Evolutionary conservation across 2,888 invertebrate species (phyloP).

Genomic region (Rosalia funebris): DNA sequence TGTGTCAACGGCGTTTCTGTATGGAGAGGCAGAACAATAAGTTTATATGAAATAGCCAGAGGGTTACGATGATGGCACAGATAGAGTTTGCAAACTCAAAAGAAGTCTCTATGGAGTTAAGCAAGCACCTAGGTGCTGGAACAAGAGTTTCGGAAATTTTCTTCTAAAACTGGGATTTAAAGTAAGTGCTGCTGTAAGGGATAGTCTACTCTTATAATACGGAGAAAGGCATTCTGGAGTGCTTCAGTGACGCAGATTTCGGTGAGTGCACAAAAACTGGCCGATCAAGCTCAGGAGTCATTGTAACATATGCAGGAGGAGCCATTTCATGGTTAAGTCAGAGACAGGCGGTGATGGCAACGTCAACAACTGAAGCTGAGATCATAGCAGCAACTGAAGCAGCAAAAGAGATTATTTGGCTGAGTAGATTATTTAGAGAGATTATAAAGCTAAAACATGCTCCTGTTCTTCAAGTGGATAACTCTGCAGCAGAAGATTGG

Average conservation of each 20-base stretch:
- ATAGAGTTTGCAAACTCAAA: background rate
- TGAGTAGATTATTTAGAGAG: background rate
- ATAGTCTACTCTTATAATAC: background rate
- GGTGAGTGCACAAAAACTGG: conserved; percentile 47
- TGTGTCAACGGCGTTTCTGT: too few relatives aligned
- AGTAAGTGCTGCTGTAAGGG: background rate
- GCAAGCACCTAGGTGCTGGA: too few relatives aligned
- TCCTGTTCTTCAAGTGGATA: conserved; percentile 4
- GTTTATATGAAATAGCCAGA: too few relatives aligned
- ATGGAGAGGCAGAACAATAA: too few relatives aligned
- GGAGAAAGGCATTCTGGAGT: background rate
- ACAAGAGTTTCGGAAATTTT: too few relatives aligned
- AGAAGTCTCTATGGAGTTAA: background rate
- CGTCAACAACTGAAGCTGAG: conserved; percentile 50
- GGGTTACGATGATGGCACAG: background rate
- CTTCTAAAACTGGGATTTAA: background rate
- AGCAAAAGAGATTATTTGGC: conserved; percentile 38
- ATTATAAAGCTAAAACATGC: background rate
- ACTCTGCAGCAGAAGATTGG: conserved; percentile 16
- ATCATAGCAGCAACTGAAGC: conserved; percentile 52
- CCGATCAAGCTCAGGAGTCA: conserved; percentile 39
- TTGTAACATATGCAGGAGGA: conserved; percentile 42
- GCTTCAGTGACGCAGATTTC: conserved; percentile 56
- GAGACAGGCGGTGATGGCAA: conserved; percentile 37
- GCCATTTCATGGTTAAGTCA: conserved; percentile 47